Evolutionary conservation across 2,888 invertebrate genomes (phyloP).

Genomic region (Drosophila robusta): DNA sequence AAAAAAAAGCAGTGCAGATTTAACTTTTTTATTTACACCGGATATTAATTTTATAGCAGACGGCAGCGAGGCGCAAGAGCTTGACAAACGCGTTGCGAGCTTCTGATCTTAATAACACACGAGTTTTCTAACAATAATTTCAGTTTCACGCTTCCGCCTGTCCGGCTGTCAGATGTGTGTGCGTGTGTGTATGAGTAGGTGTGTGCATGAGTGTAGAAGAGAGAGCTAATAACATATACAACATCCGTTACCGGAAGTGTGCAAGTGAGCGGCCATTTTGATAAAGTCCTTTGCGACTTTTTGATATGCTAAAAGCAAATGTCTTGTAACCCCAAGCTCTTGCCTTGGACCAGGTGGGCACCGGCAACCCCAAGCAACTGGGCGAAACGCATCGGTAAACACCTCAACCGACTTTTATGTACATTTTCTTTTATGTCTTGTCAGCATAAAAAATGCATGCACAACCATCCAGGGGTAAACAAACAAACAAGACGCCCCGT

Average conservation of each 20-base stretch:
- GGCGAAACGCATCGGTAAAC: conserved; percentile 74
- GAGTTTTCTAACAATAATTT: conserved; percentile 67
- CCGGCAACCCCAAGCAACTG: conserved; percentile 46
- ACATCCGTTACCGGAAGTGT: conserved; percentile 73
- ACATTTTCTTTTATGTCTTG: conserved; percentile 73
- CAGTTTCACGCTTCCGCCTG: conserved; percentile 64
- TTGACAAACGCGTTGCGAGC: conserved; percentile 62
- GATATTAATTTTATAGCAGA: conserved; percentile 82
- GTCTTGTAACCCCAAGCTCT: conserved; percentile 36
- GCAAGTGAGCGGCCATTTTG: conserved; percentile 71
- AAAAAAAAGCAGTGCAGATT: conserved; percentile 23
- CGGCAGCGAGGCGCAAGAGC: conserved; percentile 48
- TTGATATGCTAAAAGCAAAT: conserved; percentile 66
- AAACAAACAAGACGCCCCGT: conserved; percentile 65
- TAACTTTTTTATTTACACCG: conserved; percentile 76
- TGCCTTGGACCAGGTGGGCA: conserved; percentile 34
- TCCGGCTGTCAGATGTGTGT: conserved; percentile 50
- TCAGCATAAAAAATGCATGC: conserved; percentile 76
- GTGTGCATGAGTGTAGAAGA: conserved; percentile 7
- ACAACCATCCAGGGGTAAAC: conserved; percentile 62
- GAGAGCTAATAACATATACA: conserved; percentile 71
- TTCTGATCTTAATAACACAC: conserved; percentile 64
- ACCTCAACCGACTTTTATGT: conserved; percentile 74
- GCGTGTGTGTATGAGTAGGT: not conserved
- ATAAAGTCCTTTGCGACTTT: conserved; percentile 35